Evolutionary conservation across 2,797 vertebrate species (phyloP).

Genomic region (Lates japonicus): DNA sequence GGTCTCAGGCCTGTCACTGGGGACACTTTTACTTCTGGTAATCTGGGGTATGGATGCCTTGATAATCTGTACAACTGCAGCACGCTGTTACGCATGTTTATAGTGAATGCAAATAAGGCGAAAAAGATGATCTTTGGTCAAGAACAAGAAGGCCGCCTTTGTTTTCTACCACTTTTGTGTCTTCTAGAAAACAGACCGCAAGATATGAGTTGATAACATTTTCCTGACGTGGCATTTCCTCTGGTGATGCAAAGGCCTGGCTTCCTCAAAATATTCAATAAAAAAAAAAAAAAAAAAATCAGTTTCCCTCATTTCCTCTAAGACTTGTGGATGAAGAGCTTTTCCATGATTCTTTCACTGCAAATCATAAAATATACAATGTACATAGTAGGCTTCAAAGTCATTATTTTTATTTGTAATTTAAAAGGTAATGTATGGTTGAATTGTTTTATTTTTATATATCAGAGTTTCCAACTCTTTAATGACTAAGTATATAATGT

Average conservation of each 20-base stretch:
- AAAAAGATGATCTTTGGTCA: not conserved
- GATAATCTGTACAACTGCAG: not conserved
- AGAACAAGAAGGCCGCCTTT: not conserved
- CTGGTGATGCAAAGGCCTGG: constrained; percentile 42
- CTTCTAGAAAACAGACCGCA: not conserved
- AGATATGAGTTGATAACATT: constrained; percentile 10
- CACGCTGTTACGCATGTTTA: not conserved
- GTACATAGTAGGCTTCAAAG: not conserved
- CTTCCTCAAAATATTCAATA: constrained; percentile 37
- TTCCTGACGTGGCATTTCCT: constrained; percentile 48
- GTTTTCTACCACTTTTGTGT: not conserved
- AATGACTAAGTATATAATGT: constrained; percentile 5
- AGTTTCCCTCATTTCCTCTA: constrained; percentile 16
- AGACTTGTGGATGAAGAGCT: not conserved
- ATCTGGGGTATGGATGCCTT: no score
- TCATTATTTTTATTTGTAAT: not conserved
- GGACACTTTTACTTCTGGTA: no score
- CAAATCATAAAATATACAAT: constrained; percentile 19
- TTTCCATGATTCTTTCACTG: constrained; percentile 11
- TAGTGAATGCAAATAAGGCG: no score
- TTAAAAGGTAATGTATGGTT: not conserved
- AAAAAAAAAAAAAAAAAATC: constrained; percentile 9
- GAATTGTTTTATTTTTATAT: not conserved
- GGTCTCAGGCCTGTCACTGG: no score
- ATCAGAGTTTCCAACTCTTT: not conserved